phyloP scores from a whole-genome alignment of 2,113 vertebrate genomes.

The Glaucomys volans region DNA sequence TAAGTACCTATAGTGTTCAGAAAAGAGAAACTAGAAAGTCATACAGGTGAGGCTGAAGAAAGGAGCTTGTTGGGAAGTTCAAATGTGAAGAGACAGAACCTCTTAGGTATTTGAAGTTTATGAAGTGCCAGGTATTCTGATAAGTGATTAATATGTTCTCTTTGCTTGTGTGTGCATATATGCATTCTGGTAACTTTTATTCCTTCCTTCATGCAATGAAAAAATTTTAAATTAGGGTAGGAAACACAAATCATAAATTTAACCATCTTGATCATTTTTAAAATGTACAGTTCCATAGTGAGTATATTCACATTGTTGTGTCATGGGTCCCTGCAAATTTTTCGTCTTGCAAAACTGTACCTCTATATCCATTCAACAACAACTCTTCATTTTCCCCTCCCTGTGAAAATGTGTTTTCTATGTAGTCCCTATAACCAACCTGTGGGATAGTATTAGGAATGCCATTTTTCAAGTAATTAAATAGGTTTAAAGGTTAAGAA shows the following conservation, averaged over 20 bases:
- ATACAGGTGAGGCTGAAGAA: background rate
- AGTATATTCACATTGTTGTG: background rate
- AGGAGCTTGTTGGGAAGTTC: background rate
- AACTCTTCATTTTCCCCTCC: background rate
- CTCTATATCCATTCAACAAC: background rate
- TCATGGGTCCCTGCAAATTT: background rate
- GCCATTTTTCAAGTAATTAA: conserved; percentile 30
- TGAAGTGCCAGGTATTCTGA: background rate
- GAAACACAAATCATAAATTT: conserved; percentile 34
- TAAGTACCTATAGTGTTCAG: background rate
- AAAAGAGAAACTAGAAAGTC: conserved; percentile 49
- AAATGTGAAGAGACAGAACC: background rate
- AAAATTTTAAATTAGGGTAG: background rate
- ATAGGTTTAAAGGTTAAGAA: background rate
- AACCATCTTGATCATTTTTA: background rate
- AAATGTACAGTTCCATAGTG: background rate
- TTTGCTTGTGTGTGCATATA: background rate
- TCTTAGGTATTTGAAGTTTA: background rate
- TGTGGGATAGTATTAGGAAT: background rate
- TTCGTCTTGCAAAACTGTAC: background rate
- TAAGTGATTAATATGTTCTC: background rate
- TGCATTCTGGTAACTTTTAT: background rate
- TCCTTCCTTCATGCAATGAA: background rate
- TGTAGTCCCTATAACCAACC: conserved; percentile 20
- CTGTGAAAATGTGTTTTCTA: background rate